A percentile compares a stretch with the other conserved stretches of the same genome.
phyloP scores from a whole-genome alignment of 2,797 vertebrate genomes.

The Hippocampus kuda region DNA sequence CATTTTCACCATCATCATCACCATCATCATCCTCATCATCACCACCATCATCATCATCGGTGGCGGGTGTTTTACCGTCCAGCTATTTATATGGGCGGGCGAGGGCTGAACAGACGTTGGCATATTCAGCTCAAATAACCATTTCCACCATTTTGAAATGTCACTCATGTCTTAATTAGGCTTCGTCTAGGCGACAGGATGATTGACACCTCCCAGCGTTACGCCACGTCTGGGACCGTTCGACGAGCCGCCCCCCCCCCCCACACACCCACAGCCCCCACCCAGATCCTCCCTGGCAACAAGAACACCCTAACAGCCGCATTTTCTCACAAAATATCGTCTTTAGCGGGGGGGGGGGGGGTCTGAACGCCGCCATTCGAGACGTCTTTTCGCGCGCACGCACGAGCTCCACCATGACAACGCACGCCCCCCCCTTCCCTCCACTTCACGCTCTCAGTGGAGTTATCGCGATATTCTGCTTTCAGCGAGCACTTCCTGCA shows the following conservation, averaged over 20 bases:
- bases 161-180: conserved; percentile 38
- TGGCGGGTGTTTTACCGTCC: conserved; percentile 35
- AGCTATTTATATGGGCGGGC: conserved; percentile 57
- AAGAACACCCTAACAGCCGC: not conserved
- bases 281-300: not conserved
- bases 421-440: not conserved
- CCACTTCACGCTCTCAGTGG: not conserved
- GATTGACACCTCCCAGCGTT: conserved; percentile 55
- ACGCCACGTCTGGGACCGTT: conserved; percentile 25
- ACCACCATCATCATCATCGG: not conserved
- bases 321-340: not conserved
- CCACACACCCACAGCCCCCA: not conserved
- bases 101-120: conserved; percentile 32
- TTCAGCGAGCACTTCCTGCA: not conserved
- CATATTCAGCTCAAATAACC: not conserved
- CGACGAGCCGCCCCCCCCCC: not conserved
- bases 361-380: not conserved
- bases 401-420: not conserved
- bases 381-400: not conserved
- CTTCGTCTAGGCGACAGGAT: conserved; percentile 33
- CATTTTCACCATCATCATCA: not conserved
- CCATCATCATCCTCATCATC: not conserved
- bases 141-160: conserved; percentile 6
- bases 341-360: not conserved
- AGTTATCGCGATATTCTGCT: not conserved